Base-by-base conservation (phyloP, 1,140 invertebrate species). In the Monochamus saltuarius region DNA sequence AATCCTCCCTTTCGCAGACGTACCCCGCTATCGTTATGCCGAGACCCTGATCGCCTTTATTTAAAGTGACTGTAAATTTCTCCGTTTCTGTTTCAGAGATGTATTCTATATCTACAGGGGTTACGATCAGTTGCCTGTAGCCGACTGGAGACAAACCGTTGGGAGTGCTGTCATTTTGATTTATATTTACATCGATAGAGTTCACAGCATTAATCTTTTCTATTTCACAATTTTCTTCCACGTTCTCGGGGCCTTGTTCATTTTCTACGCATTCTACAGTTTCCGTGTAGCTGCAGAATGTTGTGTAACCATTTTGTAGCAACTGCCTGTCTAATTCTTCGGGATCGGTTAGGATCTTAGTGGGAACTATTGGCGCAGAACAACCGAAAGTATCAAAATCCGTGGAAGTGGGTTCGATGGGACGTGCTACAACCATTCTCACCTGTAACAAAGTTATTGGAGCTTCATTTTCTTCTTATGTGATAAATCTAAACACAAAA, bases 401-500 rank as follows among this genome's bases (percentile, higher is more conserved):
- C 35, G 82, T 81, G 11, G 87, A 84, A 29, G 85, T 82, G 7
- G 89, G 87, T 73, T 92, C 90, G 11, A 91, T 84, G 9, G 90
- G 89, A 59, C 95, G 82, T 10, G 94, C 95, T 17, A 98, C 95
- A 42, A 97, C 86, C 68, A 98, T 83, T 58, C 94, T 84, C 51
- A 97, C 92, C 70, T 72, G 49, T 29, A 29, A 8, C 36, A 14
- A 14, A n/a, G 7, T 40, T 13, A 14, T 4, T 54, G 22, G 22
- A 3, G 6, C n/a, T 42, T 29, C 22, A 29, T 29, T 29, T 29
- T 29, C 22, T 2, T 29, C 2, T 29, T 6, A 6, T 3, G 22
- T 2, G 7, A 7, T 13, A n/a, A 42, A 42, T 3, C 16, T 3
- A n/a, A 42, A 42, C 16, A n/a, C n/a, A 42, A 42, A 17, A 42